phyloP scores from a whole-genome alignment of 2,888 invertebrate species.

The Hydraecia micacea region DNA sequence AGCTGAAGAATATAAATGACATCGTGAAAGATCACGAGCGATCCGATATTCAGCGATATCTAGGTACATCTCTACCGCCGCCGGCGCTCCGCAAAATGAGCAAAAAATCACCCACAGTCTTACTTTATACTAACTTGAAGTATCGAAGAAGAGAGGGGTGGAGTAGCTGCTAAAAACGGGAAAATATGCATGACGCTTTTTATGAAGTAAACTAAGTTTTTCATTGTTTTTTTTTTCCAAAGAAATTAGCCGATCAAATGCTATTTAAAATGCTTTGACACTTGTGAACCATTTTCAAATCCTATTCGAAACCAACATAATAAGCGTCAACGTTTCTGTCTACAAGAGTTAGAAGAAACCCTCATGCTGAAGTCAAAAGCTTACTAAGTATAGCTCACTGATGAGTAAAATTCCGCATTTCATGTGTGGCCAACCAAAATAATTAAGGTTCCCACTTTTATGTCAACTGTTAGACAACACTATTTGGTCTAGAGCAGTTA shows the following conservation, averaged over 20 bases:
- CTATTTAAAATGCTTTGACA: too few relatives aligned
- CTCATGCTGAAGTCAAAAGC: too few relatives aligned
- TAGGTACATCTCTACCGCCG: conserved; percentile 31
- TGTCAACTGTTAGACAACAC: too few relatives aligned
- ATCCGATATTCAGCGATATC: conserved; percentile 54
- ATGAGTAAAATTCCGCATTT: too few relatives aligned
- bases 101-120: conserved; percentile 56
- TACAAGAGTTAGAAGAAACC: too few relatives aligned
- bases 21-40: conserved; percentile 52
- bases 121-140: conserved; percentile 64
- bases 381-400: too few relatives aligned
- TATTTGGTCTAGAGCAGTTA: too few relatives aligned
- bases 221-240: background rate
- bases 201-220: background rate
- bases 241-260: background rate
- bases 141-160: conserved; percentile 26
- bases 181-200: background rate
- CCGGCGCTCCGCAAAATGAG: conserved; percentile 53
- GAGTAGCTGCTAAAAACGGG: conserved; percentile 27
- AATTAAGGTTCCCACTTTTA: too few relatives aligned
- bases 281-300: too few relatives aligned
- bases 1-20: conserved; percentile 36
- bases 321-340: too few relatives aligned
- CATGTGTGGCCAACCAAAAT: too few relatives aligned
- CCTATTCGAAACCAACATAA: too few relatives aligned